Base-by-base conservation (phyloP, 2,797 vertebrate genomes). In the Acanthurus lineatus region DNA sequence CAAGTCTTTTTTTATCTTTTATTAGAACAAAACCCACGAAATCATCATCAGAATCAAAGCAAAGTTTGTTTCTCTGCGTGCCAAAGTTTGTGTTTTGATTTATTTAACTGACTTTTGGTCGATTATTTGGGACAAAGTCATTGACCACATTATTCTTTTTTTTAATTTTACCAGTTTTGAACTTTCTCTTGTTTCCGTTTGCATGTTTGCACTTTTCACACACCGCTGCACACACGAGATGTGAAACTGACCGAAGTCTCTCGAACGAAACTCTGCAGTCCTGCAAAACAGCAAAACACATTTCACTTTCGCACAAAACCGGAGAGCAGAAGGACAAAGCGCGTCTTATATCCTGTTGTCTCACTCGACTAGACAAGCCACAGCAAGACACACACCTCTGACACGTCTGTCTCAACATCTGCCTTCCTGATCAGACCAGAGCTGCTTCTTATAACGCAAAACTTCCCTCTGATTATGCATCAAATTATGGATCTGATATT, bases 281-380 rank as follows among this genome's bases (percentile, higher is more conserved):
- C 0, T 22, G 47, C 64, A 54, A 15, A 40, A 0, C 44, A 17
- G 25, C 25, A 25, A 25, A 25, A 25, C 25, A 25, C 14, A 9
- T 0, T 45, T 69, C 3, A 20, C 11, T 7, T 14, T 0, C 7
- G 9, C 40, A 12, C n/a, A 48, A 1, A 48, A 28, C 12, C 44
- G 3, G 53, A 64, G 32, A 1, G 0, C 49, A 2, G 9, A 0
- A 53, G 35, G 53, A 6, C 52, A 9, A 53, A 62, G 32, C 48
- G 35, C 20, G 40, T 45, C 17, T 57, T 14, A 40, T 56, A 81
- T 74, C 62, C 62, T 81, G 78, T 76, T 11, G 32, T 47, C 61
- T 56, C 1, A 77, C 73, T 25, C 25, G 25, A 25, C 25, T 25
- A 25, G 25, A 25, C 25, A 25, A 25, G 25, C 25, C 25, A 25